Evolutionary conservation across 2,888 invertebrate genomes (phyloP).

Genomic region (Spilosoma lubricipeda): DNA sequence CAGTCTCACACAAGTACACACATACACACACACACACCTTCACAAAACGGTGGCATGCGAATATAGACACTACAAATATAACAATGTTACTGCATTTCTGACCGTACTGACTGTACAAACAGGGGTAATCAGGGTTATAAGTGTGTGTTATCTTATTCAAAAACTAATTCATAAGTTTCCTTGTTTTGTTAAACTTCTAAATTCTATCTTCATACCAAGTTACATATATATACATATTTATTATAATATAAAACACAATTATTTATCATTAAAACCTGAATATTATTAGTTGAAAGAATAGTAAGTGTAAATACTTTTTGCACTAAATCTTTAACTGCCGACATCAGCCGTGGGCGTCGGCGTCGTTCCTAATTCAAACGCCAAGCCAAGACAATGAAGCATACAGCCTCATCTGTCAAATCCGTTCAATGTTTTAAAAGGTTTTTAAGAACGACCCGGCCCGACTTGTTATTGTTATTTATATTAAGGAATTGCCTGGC

Average conservation of each 20-base stretch:
- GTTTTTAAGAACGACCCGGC: slow-evolving; percentile 72
- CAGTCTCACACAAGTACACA: too few species aligned
- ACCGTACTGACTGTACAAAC: too few species aligned
- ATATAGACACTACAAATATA: too few species aligned
- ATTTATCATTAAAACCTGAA: background rate
- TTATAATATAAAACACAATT: background rate
- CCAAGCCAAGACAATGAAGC: slow-evolving; percentile 63
- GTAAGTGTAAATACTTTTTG: slow-evolving; percentile 24
- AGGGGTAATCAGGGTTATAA: too few species aligned
- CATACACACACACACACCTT: too few species aligned
- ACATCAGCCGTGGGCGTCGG: slow-evolving; percentile 46
- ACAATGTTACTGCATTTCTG: too few species aligned
- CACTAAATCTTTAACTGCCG: slow-evolving; percentile 32
- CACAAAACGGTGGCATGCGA: too few species aligned
- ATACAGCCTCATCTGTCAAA: slow-evolving; percentile 78
- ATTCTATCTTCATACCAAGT: too few species aligned
- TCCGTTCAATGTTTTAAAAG: slow-evolving; percentile 78
- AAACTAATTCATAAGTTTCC: background rate
- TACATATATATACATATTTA: background rate
- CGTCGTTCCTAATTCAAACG: slow-evolving; percentile 51
- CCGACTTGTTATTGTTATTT: slow-evolving; percentile 83
- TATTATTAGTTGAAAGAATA: background rate
- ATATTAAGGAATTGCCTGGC: slow-evolving; percentile 81
- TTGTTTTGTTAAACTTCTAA: background rate
- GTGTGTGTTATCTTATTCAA: too few species aligned